phyloP scores from a whole-genome alignment of 2,888 invertebrate genomes.

The Cryptocephalus primarius region DNA sequence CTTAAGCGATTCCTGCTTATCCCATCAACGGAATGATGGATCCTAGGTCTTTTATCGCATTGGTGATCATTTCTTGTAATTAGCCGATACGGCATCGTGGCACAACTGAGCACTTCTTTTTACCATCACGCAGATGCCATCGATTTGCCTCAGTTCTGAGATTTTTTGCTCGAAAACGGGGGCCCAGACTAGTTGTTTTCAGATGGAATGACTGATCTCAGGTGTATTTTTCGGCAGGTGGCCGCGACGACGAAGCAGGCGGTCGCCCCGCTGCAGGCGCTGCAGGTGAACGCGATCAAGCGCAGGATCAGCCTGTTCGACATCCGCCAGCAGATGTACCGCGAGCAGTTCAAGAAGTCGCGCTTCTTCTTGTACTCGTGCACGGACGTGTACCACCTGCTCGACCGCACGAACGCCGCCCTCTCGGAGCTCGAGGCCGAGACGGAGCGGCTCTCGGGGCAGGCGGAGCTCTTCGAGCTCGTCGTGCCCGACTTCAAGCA shows the following conservation, averaged over 20 bases:
- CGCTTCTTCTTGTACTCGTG: slow-evolving; percentile 53
- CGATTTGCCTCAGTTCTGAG: too few relatives aligned
- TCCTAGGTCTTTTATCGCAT: too few relatives aligned
- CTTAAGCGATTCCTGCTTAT: too few relatives aligned
- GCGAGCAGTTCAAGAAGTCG: slow-evolving; percentile 57
- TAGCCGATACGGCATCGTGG: too few relatives aligned
- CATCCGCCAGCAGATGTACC: slow-evolving; percentile 62
- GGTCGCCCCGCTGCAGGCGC: slow-evolving; percentile 79
- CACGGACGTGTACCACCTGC: slow-evolving; percentile 52
- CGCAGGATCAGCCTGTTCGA: slow-evolving; percentile 74
- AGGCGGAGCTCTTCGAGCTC: slow-evolving; percentile 77
- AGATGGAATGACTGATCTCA: too few relatives aligned
- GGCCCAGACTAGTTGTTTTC: too few relatives aligned
- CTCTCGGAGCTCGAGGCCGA: slow-evolving; percentile 57
- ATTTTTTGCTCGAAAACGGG: too few relatives aligned
- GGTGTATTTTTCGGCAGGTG: slow-evolving; percentile 30
- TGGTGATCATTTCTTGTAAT: too few relatives aligned
- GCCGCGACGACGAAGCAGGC: slow-evolving; percentile 74
- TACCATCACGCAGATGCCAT: too few relatives aligned
- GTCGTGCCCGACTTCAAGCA: slow-evolving; percentile 73
- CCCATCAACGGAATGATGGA: too few relatives aligned
- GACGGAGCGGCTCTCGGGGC: slow-evolving; percentile 53
- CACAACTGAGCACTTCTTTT: too few relatives aligned
- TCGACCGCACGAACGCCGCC: slow-evolving; percentile 59
- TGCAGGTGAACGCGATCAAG: slow-evolving; percentile 78